phyloP scores from a whole-genome alignment of 2,113 vertebrate species.

The Aegithalos caudatus region DNA sequence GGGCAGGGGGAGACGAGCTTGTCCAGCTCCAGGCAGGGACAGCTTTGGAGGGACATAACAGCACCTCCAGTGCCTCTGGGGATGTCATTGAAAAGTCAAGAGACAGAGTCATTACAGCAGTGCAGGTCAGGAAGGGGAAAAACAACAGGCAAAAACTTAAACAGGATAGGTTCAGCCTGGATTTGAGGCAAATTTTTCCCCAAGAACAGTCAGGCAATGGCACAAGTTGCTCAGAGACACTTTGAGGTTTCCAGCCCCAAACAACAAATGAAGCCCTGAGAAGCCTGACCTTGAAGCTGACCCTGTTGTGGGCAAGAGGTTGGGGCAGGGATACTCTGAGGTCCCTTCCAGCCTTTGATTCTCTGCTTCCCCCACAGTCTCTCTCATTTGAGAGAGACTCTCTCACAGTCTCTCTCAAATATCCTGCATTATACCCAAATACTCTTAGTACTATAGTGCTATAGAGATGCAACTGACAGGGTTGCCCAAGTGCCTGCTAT shows the following conservation, averaged over 20 bases:
- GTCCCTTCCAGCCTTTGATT: background rate
- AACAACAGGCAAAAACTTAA: background rate
- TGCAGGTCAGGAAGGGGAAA: background rate
- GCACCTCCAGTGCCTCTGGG: background rate
- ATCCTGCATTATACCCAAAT: background rate
- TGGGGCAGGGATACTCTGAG: background rate
- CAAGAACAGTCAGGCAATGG: background rate
- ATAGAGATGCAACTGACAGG: background rate
- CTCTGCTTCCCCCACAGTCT: background rate
- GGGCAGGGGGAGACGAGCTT: background rate
- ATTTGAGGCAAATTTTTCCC: fast-evolving
- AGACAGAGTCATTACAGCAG: background rate
- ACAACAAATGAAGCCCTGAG: background rate
- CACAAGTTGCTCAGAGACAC: background rate
- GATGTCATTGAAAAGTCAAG: background rate
- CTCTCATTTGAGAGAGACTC: too few species aligned
- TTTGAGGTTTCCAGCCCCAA: background rate
- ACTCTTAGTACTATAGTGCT: background rate
- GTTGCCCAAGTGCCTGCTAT: background rate
- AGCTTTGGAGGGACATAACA: background rate
- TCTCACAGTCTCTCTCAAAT: too few species aligned
- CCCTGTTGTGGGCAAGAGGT: background rate
- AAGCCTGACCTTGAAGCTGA: background rate
- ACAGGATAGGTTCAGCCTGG: background rate
- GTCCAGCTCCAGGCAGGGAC: background rate